Conservation (phyloP, 1,140 invertebrate species). For the Papilio helenus region DNA sequence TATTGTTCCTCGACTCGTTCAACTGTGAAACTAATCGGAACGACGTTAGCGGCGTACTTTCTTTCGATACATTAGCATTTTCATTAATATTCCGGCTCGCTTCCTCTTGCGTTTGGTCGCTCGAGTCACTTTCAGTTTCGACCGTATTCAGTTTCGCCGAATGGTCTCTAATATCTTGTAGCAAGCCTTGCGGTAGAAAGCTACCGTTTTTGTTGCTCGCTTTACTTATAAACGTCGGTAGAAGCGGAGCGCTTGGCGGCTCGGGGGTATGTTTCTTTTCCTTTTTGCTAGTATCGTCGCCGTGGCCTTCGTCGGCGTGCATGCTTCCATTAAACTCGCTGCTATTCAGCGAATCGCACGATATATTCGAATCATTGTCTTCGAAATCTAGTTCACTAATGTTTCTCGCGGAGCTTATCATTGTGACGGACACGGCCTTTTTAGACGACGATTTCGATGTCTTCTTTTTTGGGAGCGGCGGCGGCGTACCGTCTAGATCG, state of each 20-base stretch:
- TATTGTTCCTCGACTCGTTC: constrained; percentile 73
- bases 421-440: constrained; percentile 75
- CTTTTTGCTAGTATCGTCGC: constrained; percentile 71
- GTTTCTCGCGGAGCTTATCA: constrained; percentile 80
- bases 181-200: constrained; percentile 84
- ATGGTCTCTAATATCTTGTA: constrained; percentile 85
- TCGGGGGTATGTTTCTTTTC: constrained; percentile 70
- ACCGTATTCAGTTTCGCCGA: constrained; percentile 78
- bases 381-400: constrained; percentile 85
- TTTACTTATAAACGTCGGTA: constrained; percentile 56
- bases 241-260: constrained; percentile 58
- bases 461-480: constrained; percentile 88
- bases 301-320: constrained; percentile 77
- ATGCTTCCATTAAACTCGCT: constrained; percentile 83
- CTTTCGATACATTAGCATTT: constrained; percentile 76
- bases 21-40: constrained; percentile 81
- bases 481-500: constrained; percentile 89
- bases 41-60: constrained; percentile 78
- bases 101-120: constrained; percentile 59
- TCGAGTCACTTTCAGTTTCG: constrained; percentile 73
- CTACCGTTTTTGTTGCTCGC: constrained; percentile 73
- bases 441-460: constrained; percentile 78
- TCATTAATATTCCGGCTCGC: constrained; percentile 74
- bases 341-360: constrained; percentile 88
- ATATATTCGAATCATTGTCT: constrained; percentile 88